Evolutionary conservation across 2,797 vertebrate genomes (phyloP).

Genomic region (Pipistrellus pipistrellus): DNA sequence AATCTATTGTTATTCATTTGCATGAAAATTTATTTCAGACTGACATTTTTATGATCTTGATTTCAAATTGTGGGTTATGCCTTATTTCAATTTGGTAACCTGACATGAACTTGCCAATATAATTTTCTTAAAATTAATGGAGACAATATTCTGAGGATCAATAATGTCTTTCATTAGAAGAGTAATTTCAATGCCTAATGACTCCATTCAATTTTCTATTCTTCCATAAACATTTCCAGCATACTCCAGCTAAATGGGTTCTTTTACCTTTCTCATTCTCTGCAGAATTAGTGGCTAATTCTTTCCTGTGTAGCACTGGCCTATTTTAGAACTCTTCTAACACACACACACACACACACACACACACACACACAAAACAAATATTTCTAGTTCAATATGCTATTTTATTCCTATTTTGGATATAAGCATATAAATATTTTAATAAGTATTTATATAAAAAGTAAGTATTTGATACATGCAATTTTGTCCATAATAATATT

Average conservation of each 20-base stretch:
- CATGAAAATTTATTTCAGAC: background rate
- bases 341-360: too few species aligned
- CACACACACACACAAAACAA: background rate
- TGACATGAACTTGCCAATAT: background rate
- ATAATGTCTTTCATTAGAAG: background rate
- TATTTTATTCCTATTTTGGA: background rate
- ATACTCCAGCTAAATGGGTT: background rate
- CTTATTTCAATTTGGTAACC: background rate
- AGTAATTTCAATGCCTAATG: background rate
- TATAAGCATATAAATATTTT: background rate
- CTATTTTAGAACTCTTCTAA: background rate
- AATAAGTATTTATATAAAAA: background rate
- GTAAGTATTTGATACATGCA: background rate
- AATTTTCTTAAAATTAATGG: background rate
- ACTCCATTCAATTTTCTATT: background rate
- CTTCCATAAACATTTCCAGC: background rate
- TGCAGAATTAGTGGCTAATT: background rate
- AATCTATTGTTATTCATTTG: background rate
- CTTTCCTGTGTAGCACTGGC: background rate
- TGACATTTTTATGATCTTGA: background rate
- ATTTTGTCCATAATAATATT: constrained; percentile 7
- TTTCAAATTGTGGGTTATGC: background rate
- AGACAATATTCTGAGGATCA: background rate
- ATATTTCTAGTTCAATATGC: background rate
- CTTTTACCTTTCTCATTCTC: background rate